Percentiles rank a stretch among this genome's conserved stretches.
Evolutionary conservation across 2,797 vertebrate species (phyloP).

Genomic region (Crypturellus tataupa): DNA sequence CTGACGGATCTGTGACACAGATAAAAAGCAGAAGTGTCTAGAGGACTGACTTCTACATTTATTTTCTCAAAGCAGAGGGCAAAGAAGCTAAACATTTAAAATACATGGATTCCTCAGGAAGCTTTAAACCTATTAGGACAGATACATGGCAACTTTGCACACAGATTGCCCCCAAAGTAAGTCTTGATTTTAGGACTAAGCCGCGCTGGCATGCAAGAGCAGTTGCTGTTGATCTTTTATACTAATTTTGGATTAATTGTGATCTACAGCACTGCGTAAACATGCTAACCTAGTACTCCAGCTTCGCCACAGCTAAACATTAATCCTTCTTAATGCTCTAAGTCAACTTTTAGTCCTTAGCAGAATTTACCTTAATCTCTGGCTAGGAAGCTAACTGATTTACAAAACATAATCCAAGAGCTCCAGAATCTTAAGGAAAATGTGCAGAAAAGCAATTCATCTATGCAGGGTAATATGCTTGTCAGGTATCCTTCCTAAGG

Average conservation of each 20-base stretch:
- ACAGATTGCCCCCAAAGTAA: constrained; percentile 77
- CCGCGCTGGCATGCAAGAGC: constrained; percentile 88
- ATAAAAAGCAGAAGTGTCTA: constrained; percentile 49
- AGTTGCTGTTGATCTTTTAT: constrained; percentile 98
- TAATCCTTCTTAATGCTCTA: constrained; percentile 99
- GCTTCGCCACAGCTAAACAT: constrained; percentile 97
- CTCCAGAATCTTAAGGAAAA: constrained; percentile 83
- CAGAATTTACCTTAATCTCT: constrained; percentile 99
- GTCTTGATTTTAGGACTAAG: constrained; percentile 90
- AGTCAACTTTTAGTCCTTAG: constrained; percentile 99
- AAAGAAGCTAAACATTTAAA: constrained; percentile 69
- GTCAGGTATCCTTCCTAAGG: not conserved
- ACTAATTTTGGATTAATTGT: constrained; percentile 99
- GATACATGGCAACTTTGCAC: constrained; percentile 65
- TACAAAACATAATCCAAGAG: constrained; percentile 88
- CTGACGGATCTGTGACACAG: constrained; percentile 39
- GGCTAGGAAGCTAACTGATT: constrained; percentile 93
- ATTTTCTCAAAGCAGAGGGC: constrained; percentile 68
- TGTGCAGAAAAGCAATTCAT: constrained; percentile 70
- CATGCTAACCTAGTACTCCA: constrained; percentile 93
- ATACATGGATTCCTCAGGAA: constrained; percentile 68
- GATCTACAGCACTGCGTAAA: constrained; percentile 96
- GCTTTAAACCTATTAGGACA: constrained; percentile 74
- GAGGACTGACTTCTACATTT: constrained; percentile 33
- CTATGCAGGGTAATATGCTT: constrained; percentile 47